phyloP scores from a whole-genome alignment of 2,888 invertebrate genomes.

The Diarsia brunnea region DNA sequence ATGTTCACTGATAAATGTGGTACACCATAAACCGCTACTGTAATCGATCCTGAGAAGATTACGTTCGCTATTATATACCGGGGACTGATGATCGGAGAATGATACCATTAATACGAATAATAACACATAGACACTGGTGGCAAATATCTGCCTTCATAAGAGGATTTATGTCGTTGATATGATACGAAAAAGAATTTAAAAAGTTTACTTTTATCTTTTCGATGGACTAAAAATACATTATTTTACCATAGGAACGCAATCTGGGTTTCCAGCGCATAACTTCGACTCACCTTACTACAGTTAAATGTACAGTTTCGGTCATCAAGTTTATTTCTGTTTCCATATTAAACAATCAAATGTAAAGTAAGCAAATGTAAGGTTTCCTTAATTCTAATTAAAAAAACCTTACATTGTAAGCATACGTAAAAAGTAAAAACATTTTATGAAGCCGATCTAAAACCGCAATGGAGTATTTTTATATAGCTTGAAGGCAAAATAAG shows the following conservation, averaged over 20 bases:
- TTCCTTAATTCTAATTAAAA: neutral
- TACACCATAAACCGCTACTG: constrained; percentile 32
- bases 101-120: neutral
- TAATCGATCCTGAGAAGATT: constrained; percentile 24
- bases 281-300: neutral
- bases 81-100: neutral
- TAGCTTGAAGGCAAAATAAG: constrained; percentile 47
- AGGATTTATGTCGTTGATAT: neutral
- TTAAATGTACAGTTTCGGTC: neutral
- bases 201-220: neutral
- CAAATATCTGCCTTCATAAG: neutral
- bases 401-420: constrained; percentile 20
- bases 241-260: neutral
- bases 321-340: constrained; percentile 6
- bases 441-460: constrained; percentile 34
- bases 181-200: neutral
- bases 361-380: no score
- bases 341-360: neutral
- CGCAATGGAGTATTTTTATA: constrained; percentile 20
- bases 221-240: neutral
- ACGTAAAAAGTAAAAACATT: constrained; percentile 1
- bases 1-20: constrained; percentile 33
- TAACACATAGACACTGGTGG: neutral
- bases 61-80: neutral
- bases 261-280: neutral